A percentile compares a stretch with the other conserved stretches of the same genome.
phyloP scores from a whole-genome alignment of 1,140 invertebrate species.

The Sitobion miscanthi region DNA sequence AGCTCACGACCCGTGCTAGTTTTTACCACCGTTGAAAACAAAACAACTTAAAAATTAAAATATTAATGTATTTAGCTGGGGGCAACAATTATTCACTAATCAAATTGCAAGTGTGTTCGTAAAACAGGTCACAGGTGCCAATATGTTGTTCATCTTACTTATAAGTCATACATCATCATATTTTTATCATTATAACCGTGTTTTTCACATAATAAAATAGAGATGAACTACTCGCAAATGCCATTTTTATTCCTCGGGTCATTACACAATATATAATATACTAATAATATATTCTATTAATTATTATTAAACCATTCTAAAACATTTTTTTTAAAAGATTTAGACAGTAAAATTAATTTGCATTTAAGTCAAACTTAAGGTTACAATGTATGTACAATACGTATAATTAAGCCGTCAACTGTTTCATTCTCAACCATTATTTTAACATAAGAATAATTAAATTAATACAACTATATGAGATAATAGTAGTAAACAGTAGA shows the following conservation, averaged over 20 bases:
- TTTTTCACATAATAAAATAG: background rate
- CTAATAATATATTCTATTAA: background rate
- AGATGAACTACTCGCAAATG: background rate
- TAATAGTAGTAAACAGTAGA: background rate
- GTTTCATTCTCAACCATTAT: background rate
- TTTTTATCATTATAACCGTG: background rate
- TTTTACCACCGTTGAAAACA: background rate
- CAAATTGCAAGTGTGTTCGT: background rate
- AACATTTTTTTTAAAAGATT: background rate
- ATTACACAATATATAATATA: background rate
- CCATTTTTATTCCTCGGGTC: background rate
- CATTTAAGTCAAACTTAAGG: background rate
- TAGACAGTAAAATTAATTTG: background rate
- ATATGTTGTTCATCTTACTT: background rate
- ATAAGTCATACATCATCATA: background rate
- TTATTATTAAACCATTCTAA: background rate
- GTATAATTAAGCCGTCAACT: background rate
- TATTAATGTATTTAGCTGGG: background rate
- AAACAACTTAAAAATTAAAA: background rate
- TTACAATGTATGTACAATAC: background rate
- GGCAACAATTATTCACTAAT: constrained; percentile 2
- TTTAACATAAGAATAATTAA: background rate
- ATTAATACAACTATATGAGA: background rate
- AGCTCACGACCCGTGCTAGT: background rate
- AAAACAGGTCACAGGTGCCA: background rate